These are phyloP conservation scores for Chironomus tepperi DNA, from an alignment of 1,140 invertebrate species.

Conservation along the genomic window DNA sequence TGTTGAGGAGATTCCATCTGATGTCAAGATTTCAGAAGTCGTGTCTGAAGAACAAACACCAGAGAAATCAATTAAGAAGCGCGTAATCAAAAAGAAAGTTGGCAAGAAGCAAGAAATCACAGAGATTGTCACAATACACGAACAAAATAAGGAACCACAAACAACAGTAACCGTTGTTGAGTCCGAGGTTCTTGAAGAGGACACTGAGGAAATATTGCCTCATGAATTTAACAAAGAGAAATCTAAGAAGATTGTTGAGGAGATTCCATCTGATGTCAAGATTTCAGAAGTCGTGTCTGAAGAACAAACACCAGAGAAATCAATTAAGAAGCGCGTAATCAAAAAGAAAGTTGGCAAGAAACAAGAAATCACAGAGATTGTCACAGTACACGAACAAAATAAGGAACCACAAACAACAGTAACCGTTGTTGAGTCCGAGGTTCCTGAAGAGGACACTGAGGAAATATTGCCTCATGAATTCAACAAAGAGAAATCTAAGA, in stretches of 20 bases:
- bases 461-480: conserved; percentile 26
- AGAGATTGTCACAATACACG: conserved; percentile 41
- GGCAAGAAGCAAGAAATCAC: conserved; percentile 39
- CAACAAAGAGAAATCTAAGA: neutral
- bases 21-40: conserved; percentile 34
- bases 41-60: conserved; percentile 29
- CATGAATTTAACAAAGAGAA: conserved; percentile 28
- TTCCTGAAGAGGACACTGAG: conserved; percentile 30
- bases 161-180: conserved; percentile 38
- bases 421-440: conserved; percentile 33
- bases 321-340: conserved; percentile 34
- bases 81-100: conserved; percentile 37
- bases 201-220: conserved; percentile 26
- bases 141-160: conserved; percentile 39
- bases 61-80: conserved; percentile 38
- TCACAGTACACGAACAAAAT: conserved; percentile 35
- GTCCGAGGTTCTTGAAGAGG: conserved; percentile 8
- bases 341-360: conserved; percentile 33
- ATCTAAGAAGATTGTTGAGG: conserved; percentile 30
- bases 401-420: conserved; percentile 34
- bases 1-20: conserved; percentile 29
- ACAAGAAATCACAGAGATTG: conserved; percentile 34
- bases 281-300: conserved; percentile 33
- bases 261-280: conserved; percentile 35
- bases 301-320: conserved; percentile 33